phyloP scores from a whole-genome alignment of 2,888 invertebrate species.

The Copidosoma aretas region DNA sequence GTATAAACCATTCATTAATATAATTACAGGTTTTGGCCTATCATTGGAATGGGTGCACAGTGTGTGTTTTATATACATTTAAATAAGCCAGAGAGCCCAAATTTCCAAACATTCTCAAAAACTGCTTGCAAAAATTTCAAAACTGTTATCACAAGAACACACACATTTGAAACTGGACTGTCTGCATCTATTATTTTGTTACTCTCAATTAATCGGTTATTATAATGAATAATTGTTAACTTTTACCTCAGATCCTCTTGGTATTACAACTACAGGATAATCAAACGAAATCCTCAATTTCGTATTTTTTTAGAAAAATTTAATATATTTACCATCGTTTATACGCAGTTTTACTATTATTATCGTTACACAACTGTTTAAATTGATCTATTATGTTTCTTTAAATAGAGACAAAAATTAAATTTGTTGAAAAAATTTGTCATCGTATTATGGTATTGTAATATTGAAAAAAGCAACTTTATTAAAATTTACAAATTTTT shows the following conservation, averaged over 20 bases:
- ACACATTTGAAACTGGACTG: not conserved
- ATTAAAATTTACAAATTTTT: not conserved
- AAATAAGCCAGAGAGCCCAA: slow-evolving; percentile 12
- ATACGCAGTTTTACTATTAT: not conserved
- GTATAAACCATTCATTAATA: slow-evolving; percentile 10
- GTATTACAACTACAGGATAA: slow-evolving; percentile 11
- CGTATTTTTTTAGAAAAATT: not conserved
- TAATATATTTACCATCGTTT: not conserved
- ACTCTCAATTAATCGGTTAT: not conserved
- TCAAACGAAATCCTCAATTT: too few relatives aligned
- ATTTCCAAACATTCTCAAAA: not conserved
- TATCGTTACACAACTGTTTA: not conserved
- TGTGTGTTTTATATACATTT: slow-evolving; percentile 21
- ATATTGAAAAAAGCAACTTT: not conserved
- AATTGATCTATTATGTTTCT: slow-evolving; percentile 17
- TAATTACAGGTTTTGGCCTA: slow-evolving; percentile 3
- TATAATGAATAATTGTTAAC: not conserved
- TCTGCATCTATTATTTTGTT: slow-evolving; percentile 5
- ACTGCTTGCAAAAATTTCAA: not conserved
- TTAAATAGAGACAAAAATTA: not conserved
- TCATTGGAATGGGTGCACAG: slow-evolving; percentile 16
- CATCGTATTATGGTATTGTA: slow-evolving; percentile 6
- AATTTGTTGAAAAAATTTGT: not conserved
- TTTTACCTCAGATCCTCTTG: not conserved
- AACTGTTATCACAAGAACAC: slow-evolving; percentile 4